Conservation (phyloP, 1,140 invertebrate genomes). For the Rhyzopertha dominica region DNA sequence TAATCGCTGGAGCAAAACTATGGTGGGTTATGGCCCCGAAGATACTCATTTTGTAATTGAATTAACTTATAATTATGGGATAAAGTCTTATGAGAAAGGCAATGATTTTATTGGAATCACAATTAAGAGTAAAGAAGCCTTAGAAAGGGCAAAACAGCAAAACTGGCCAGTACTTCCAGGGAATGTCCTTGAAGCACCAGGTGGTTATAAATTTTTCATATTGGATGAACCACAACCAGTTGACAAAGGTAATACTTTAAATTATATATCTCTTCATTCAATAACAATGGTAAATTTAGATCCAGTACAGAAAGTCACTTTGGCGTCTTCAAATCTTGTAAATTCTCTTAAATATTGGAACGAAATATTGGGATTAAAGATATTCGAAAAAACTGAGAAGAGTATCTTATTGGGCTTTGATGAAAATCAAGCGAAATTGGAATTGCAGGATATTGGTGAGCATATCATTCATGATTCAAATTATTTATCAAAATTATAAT, state of each 20-base stretch:
- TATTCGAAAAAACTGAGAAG: constrained; percentile 58
- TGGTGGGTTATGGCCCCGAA: constrained; percentile 97
- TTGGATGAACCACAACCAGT: constrained; percentile 62
- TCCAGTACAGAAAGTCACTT: constrained; percentile 75
- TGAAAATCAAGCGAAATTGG: constrained; percentile 69
- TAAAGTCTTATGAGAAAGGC: constrained; percentile 75
- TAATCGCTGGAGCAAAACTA: constrained; percentile 98
- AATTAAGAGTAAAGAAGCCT: constrained; percentile 69
- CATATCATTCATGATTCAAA: constrained; percentile 15
- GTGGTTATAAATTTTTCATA: constrained; percentile 85
- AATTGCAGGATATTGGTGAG: constrained; percentile 66
- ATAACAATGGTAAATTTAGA: constrained; percentile 56
- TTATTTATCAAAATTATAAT: constrained; percentile 18
- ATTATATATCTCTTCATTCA: background rate
- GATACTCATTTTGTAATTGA: constrained; percentile 94
- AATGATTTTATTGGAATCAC: constrained; percentile 90
- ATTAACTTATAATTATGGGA: constrained; percentile 96
- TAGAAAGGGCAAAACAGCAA: constrained; percentile 64
- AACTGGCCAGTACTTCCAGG: constrained; percentile 56
- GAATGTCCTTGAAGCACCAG: constrained; percentile 69
- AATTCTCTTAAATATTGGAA: constrained; percentile 80
- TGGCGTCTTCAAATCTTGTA: constrained; percentile 73
- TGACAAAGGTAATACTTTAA: constrained; percentile 53
- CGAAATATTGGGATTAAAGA: constrained; percentile 66
- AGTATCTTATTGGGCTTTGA: constrained; percentile 64